Base-by-base conservation (phyloP, 2,113 vertebrate genomes). In the Bufo gargarizans region DNA sequence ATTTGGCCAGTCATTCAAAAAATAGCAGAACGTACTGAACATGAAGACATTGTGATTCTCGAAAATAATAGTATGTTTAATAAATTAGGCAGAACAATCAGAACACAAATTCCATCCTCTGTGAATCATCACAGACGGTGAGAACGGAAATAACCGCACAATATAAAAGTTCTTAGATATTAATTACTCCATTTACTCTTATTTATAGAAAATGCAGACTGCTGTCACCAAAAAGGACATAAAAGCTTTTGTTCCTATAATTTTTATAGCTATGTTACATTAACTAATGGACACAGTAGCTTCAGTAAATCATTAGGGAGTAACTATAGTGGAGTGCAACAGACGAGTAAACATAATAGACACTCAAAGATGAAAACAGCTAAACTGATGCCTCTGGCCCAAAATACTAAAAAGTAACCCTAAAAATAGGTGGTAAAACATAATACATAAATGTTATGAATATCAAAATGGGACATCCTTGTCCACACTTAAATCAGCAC, bases 21-120 rank as follows among this genome's bases (percentile, higher is more conserved):
- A 74, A 74, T 16, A 74, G 71, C 71, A 74, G 45, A 74, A 74
- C 19, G 71, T 74, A 45, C 71, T 74, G 43, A 74, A 74, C 43
- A 17, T 74, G 8, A 74, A 74, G 43, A 74, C 71, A 74, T 74
- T 47, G 45, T 74, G 45, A 45, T 17, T 74, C 43, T 74, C 6
- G 47, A 74, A 74, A 74, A 49, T 74, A 8, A 47, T 74, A 74
- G 43, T 74, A 74, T 16, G 56, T 58, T 58, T 12, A 58, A 58
- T 58, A 14, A 58, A 58, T 3, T 14, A 12, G 56, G 13, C 56
- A 58, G 56, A 58, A 58, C 56, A 58, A 58, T 58, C 7, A 13
- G 56, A 58, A 13, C 56, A 13, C 13, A 58, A 58, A 19, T 74
- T 47, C 43, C 2, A 47, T 47, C 9, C 33, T 72, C 69, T 45